Percentiles rank a stretch among this genome's conserved stretches.
These are phyloP conservation scores for Peromyscus leucopus DNA, from an alignment of 2,113 vertebrate species.

Conservation along the genomic window DNA sequence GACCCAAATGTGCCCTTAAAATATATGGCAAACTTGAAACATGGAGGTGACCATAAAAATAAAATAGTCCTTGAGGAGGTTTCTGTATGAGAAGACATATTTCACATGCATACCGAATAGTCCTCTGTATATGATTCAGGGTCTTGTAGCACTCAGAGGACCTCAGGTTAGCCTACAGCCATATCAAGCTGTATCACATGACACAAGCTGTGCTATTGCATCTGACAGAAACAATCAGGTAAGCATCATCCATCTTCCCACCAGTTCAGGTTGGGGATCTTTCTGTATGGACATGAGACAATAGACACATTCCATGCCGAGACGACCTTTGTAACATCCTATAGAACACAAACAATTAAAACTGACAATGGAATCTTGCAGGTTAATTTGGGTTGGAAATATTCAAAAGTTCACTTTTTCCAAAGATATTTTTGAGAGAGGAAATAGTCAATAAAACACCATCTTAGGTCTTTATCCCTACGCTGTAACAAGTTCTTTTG, in stretches of 20 bases:
- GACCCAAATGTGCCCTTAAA: conserved; percentile 54
- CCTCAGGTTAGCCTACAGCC: neutral
- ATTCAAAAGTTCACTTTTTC: neutral
- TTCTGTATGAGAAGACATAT: conserved; percentile 47
- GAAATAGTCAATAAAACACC: neutral
- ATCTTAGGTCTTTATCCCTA: neutral
- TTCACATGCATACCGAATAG: conserved; percentile 32
- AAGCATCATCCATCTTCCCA: neutral
- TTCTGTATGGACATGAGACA: neutral
- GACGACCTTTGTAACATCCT: neutral
- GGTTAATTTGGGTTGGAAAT: neutral
- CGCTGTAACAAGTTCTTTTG: neutral
- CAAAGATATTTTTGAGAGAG: neutral
- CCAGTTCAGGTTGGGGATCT: neutral
- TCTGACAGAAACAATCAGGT: conserved; percentile 40
- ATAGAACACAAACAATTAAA: neutral
- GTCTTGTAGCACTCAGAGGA: neutral
- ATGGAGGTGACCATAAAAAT: conserved; percentile 61
- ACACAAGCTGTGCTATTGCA: neutral
- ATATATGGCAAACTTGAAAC: conserved; percentile 60
- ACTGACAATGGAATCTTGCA: neutral
- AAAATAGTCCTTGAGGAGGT: conserved; percentile 58
- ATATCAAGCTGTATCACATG: neutral
- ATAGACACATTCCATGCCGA: neutral
- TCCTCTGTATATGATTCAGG: conserved; percentile 42